Conservation (phyloP, 2,888 invertebrate species). For the Heliothis peltigera region DNA sequence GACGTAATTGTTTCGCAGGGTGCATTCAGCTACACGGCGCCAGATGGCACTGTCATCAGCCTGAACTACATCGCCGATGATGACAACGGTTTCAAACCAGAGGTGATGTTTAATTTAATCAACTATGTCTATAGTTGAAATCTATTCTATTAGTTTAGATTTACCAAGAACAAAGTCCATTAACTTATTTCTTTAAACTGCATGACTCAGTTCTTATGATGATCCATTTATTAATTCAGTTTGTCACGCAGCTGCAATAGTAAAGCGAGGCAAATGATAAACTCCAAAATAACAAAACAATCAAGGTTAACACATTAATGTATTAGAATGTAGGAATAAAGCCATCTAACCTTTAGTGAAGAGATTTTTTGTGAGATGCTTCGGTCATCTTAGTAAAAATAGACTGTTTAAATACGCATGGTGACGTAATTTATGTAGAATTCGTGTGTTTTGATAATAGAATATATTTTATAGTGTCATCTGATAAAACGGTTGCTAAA, state of each 20-base stretch:
- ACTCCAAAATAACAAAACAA: slow-evolving; percentile 10
- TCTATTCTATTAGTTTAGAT: too few relatives aligned
- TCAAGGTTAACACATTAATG: slow-evolving; percentile 35
- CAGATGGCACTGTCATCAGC: slow-evolving; percentile 92
- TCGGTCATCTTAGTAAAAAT: slow-evolving; percentile 53
- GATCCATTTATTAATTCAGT: slow-evolving; percentile 17
- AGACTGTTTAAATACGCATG: slow-evolving; percentile 27
- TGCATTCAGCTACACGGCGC: slow-evolving; percentile 92
- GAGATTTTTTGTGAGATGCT: slow-evolving; percentile 26
- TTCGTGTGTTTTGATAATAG: slow-evolving; percentile 4
- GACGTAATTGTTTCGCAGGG: slow-evolving; percentile 92
- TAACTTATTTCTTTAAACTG: neutral
- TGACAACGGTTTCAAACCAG: slow-evolving; percentile 91
- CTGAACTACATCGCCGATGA: slow-evolving; percentile 93
- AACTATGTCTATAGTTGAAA: neutral
- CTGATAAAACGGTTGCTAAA: neutral
- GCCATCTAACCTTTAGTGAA: slow-evolving; percentile 46
- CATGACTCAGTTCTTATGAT: neutral
- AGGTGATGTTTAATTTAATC: slow-evolving; percentile 68
- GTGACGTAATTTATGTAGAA: slow-evolving; percentile 26
- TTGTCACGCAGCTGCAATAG: slow-evolving; percentile 5
- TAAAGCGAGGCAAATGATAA: slow-evolving; percentile 13
- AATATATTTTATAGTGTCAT: slow-evolving; percentile 6
- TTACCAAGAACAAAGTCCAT: too few relatives aligned
- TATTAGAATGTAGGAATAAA: slow-evolving; percentile 34